A percentile compares a stretch with the other conserved stretches of the same genome.
phyloP scores from a whole-genome alignment of 2,888 invertebrate genomes.

The Synergus laeviventris region DNA sequence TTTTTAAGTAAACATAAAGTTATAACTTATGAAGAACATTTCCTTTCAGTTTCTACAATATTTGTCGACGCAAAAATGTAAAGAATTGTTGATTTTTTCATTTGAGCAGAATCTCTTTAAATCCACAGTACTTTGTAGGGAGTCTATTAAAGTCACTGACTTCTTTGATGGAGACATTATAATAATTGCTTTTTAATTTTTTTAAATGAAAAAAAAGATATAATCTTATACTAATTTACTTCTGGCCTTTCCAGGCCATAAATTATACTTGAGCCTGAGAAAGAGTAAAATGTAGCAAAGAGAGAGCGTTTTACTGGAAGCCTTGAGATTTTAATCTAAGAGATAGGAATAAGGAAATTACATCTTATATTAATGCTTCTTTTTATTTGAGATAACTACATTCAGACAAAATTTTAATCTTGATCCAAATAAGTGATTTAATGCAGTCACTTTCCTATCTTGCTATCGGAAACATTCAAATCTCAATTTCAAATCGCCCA shows the following conservation, averaged over 20 bases:
- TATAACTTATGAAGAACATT: background rate
- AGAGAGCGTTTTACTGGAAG: constrained; percentile 11
- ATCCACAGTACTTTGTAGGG: too few species aligned
- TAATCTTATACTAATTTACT: constrained; percentile 29
- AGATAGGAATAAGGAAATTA: constrained; percentile 19
- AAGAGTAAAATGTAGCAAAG: constrained; percentile 26
- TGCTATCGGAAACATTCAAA: too few species aligned
- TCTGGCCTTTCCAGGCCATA: background rate
- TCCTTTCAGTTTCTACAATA: background rate
- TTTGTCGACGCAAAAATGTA: too few species aligned
- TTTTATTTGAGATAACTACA: constrained; percentile 14
- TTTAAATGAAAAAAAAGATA: background rate
- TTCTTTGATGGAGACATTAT: background rate
- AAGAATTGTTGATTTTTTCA: too few species aligned
- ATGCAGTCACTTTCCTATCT: too few species aligned
- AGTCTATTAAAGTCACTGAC: constrained; percentile 9
- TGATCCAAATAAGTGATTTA: background rate
- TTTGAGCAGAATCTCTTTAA: too few species aligned
- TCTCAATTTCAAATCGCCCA: background rate
- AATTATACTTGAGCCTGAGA: constrained; percentile 16
- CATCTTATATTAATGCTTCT: constrained; percentile 3
- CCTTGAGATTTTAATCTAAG: constrained; percentile 36
- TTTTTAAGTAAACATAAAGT: background rate
- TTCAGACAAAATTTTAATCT: background rate
- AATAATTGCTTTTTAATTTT: constrained; percentile 4